phyloP scores from a whole-genome alignment of 2,797 vertebrate species.

The Merluccius polli region DNA sequence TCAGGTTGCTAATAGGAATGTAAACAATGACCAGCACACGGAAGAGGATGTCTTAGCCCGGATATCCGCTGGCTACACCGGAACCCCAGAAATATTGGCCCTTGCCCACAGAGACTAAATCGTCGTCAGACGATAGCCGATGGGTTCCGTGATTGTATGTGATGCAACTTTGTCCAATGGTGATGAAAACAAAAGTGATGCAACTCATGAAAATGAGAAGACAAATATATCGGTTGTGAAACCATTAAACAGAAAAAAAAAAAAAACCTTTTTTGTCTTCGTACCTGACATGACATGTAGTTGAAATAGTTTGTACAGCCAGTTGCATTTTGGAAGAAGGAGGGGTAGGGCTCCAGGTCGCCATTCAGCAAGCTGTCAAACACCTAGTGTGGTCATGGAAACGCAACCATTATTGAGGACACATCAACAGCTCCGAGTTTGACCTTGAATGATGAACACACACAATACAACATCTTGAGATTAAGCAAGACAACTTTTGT shows the following conservation, averaged over 20 bases:
- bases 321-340: conserved; percentile 79
- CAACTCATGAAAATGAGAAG: background rate
- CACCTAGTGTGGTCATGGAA: conserved; percentile 60
- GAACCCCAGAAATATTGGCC: too few relatives aligned
- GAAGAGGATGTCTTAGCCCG: too few relatives aligned
- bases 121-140: too few relatives aligned
- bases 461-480: too few relatives aligned
- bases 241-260: background rate
- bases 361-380: conserved; percentile 78
- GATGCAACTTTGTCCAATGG: background rate
- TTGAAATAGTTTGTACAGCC: conserved; percentile 83
- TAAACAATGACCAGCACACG: too few relatives aligned
- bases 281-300: conserved; percentile 78
- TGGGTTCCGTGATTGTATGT: too few relatives aligned
- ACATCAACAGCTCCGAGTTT: too few relatives aligned
- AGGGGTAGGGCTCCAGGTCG: conserved; percentile 66
- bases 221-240: background rate
- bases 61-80: too few relatives aligned
- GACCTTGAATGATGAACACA: too few relatives aligned
- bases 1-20: too few relatives aligned
- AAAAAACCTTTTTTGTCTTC: background rate
- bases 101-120: too few relatives aligned
- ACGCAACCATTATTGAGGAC: background rate
- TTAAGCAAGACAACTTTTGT: background rate
- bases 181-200: background rate